Evolutionary conservation across 2,888 invertebrate species (phyloP), one percentile per base, ranked within the genome.

Genomic region (Lathronympha strigana): DNA sequence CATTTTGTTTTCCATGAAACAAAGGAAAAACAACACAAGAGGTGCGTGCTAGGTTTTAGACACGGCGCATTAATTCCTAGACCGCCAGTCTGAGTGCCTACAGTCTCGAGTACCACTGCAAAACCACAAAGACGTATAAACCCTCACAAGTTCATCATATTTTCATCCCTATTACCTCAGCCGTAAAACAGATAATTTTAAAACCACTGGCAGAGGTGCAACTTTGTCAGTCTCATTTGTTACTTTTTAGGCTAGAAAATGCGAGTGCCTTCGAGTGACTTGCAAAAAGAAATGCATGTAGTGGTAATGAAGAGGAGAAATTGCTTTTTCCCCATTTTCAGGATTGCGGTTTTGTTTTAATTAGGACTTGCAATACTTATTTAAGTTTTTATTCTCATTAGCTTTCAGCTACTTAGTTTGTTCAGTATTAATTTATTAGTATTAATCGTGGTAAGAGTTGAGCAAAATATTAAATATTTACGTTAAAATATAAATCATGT

Each of bases 51-150:
- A 74, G 76, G 86, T 81, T 87, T 88, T 83, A 87, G 86, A 80
- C 83, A 85, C 77, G 84, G 80, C 76, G 84, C 88, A 89, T 89
- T 90, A 88, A 89, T 89, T 86, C 81, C 86, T 87, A 87, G 87
- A 85, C 87, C 85, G 77, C 78, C 77, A 72, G 78, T 73, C 79
- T 79, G 79, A 84, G 82, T 82, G 85, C 86, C 86, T 84, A 84
- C 84, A 82, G 87, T 88, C 89, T 88, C 86, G 83, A 88, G 89
- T 77, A 76, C 73, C 63, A 49, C 21, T 33, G 54, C 58, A 69
- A 21, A 28, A 58, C 36, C 58, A 69, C 72, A 81, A 78, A 36
- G 68, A 28, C 58, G 45, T 33, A 64, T 45, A 53, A 38, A 45
- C 23, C 2, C 19, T 2, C 11, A 9, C 21, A 2, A 40, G n/a